phyloP scores from a whole-genome alignment of 2,113 vertebrate species.

The Eleginops maclovinus region DNA sequence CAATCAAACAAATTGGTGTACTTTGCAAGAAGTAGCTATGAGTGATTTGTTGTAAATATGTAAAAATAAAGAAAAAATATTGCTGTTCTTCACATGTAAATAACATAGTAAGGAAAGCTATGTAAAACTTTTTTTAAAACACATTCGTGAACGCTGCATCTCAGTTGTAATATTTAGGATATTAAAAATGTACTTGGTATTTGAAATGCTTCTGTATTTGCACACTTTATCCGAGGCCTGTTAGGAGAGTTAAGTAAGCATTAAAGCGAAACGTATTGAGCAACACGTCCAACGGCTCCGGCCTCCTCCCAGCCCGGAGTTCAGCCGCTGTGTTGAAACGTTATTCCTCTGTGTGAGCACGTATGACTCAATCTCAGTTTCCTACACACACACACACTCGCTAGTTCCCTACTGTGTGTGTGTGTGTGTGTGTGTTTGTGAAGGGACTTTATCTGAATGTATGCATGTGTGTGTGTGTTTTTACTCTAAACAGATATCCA shows the following conservation, averaged over 20 bases:
- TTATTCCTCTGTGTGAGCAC: constrained; percentile 73
- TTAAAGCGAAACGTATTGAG: constrained; percentile 73
- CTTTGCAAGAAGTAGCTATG: neutral
- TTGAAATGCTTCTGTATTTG: constrained; percentile 5
- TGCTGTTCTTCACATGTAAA: neutral
- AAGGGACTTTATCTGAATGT: constrained; percentile 10
- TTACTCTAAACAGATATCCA: constrained; percentile 70
- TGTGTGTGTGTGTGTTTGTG: constrained; percentile 15
- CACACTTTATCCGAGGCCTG: constrained; percentile 17
- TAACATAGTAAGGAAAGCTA: constrained; percentile 13
- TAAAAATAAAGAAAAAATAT: neutral
- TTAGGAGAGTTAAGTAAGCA: constrained; percentile 65
- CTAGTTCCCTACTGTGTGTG: constrained; percentile 40
- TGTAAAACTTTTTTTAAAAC: neutral
- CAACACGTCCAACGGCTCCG: constrained; percentile 68
- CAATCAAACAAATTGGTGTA: neutral
- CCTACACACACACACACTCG: constrained; percentile 63
- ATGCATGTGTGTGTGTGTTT: constrained; percentile 60
- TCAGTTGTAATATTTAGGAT: neutral
- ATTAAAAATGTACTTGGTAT: neutral
- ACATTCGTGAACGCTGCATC: neutral
- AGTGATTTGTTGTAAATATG: neutral
- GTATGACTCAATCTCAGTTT: constrained; percentile 83
- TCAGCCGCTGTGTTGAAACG: constrained; percentile 74
- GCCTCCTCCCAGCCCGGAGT: constrained; percentile 70